Conservation (phyloP, 2,888 invertebrate species). For the Boloria selene region DNA sequence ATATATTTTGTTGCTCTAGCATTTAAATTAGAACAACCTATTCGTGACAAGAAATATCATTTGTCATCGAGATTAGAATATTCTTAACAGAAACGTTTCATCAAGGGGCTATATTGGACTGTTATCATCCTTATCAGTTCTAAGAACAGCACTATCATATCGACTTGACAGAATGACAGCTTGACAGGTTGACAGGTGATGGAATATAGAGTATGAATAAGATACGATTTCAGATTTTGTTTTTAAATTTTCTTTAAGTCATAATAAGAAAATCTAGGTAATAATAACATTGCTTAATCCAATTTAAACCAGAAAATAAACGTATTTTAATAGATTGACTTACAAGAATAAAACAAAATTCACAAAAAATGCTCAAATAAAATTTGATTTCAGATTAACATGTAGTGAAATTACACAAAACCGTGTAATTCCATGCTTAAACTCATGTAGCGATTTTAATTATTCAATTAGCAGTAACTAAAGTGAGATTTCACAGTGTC, state of each 20-base stretch:
- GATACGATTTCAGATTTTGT: background rate
- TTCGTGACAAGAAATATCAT: slow-evolving; percentile 9
- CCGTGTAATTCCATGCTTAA: slow-evolving; percentile 4
- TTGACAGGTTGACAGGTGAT: slow-evolving; percentile 64
- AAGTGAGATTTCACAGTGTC: slow-evolving; percentile 5
- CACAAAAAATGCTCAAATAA: too few relatives aligned
- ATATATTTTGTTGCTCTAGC: background rate
- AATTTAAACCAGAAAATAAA: too few relatives aligned
- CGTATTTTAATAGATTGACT: too few relatives aligned
- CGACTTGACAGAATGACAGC: slow-evolving; percentile 66
- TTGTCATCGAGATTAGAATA: slow-evolving; percentile 18
- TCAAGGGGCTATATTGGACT: slow-evolving; percentile 25
- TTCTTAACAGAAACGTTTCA: slow-evolving; percentile 17
- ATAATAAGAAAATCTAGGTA: too few relatives aligned
- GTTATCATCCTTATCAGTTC: slow-evolving; percentile 44
- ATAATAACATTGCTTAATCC: too few relatives aligned
- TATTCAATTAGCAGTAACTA: background rate
- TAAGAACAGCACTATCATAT: slow-evolving; percentile 49
- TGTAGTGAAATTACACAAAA: background rate
- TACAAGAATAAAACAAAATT: background rate
- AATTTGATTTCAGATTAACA: too few relatives aligned
- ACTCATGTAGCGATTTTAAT: background rate
- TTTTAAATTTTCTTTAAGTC: background rate
- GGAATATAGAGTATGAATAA: slow-evolving; percentile 9
- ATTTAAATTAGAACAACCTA: slow-evolving; percentile 3